Evolutionary conservation across 2,113 vertebrate genomes (phyloP), one percentile per base, ranked within the genome.

Genomic region (Neodon shergylaensis): DNA sequence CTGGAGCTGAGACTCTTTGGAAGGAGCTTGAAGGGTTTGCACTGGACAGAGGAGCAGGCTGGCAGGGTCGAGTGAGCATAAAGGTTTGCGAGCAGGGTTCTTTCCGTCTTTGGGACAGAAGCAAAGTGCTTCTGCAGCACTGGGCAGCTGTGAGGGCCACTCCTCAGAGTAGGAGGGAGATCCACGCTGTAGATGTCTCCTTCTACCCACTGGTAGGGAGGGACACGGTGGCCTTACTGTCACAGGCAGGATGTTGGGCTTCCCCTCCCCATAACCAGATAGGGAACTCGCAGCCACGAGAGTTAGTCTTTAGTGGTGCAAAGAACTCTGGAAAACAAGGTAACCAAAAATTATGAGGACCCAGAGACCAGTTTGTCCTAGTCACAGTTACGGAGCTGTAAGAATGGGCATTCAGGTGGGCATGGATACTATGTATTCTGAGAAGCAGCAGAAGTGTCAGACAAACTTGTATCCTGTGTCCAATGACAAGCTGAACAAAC

Each of bases 101-200:
- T 72, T 17, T 28, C 28, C 16, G 11, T 1, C 42, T 44, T 44
- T 12, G 3, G 33, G 47, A 11, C 47, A 14, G 5, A 10, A 21
- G 13, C 24, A 36, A 10, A 1, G 21, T n/a, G 31, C 52, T 77
- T 95, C 73, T 26, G 3, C 3, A 54, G n/a, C 1, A 49, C 36
- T 0, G 7, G 31, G 49, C 72, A 65, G 7, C 21, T 26, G 14
- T 5, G 4, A 4, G 33, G 33, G 28, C 54, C 5, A 0, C 10
- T 81, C 88, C 24, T 44, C 7, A 26, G 85, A 89, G 39, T 14
- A 24, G 39, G 44, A 72, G 81, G 78, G 22, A 66, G 72, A n/a
- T 58, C 58, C 11, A 39, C 61, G 17, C 3, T 81, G 47, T 44
- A 42, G 44, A 42, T 58, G n/a, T 66, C 6, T 19, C 28, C 61